Evolutionary conservation across 2,888 invertebrate genomes (phyloP).

Genomic region (Pheosia tremula): DNA sequence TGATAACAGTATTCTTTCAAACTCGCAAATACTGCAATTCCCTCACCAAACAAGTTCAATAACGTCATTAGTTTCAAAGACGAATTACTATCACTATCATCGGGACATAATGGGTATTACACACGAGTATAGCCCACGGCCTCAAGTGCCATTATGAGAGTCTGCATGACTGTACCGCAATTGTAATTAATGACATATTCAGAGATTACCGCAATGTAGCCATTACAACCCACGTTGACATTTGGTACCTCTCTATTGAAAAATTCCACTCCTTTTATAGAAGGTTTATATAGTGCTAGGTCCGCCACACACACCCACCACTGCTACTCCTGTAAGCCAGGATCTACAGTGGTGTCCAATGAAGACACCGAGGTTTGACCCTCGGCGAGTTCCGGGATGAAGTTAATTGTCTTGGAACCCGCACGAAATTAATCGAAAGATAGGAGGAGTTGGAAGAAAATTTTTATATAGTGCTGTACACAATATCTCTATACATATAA

Average conservation of each 20-base stretch:
- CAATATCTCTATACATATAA: no score
- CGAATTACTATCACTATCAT: background rate
- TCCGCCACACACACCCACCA: no score
- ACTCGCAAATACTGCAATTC: background rate
- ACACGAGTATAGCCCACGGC: slow-evolving; percentile 39
- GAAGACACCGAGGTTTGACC: no score
- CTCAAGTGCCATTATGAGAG: slow-evolving; percentile 41
- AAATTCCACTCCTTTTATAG: slow-evolving; percentile 7
- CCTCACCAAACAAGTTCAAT: background rate
- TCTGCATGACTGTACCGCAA: slow-evolving; percentile 46
- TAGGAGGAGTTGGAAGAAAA: no score
- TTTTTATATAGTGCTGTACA: no score
- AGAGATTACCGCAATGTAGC: slow-evolving; percentile 38
- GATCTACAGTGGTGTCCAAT: no score
- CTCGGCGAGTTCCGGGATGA: no score
- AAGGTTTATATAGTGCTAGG: no score
- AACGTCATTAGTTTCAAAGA: slow-evolving; percentile 1
- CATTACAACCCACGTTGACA: slow-evolving; percentile 31
- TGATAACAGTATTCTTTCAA: no score
- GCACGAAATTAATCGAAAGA: no score
- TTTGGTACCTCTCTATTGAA: slow-evolving; percentile 1
- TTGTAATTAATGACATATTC: slow-evolving; percentile 62
- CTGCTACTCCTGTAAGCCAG: no score
- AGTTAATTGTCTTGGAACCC: no score
- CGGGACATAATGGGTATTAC: slow-evolving; percentile 28